A percentile compares a stretch with the other conserved stretches of the same genome.
These are phyloP conservation scores for Anthrax anthrax DNA, from an alignment of 2,888 invertebrate species.

Conservation along the genomic window DNA sequence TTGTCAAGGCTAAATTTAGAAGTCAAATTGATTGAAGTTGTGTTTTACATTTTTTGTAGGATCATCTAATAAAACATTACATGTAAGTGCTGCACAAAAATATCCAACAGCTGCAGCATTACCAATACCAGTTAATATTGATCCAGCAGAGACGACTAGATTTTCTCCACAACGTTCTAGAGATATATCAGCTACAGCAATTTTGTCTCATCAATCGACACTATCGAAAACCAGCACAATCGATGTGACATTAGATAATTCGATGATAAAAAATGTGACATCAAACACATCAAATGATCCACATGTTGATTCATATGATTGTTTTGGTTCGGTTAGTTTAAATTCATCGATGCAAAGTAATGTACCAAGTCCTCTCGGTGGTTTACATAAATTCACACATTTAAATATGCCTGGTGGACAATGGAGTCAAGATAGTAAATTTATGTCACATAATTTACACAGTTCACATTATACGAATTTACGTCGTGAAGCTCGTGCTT, in stretches of 20 bases:
- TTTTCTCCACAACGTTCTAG: constrained; percentile 50
- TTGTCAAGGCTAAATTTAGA: too few relatives aligned
- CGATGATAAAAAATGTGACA: constrained; percentile 15
- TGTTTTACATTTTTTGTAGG: background rate
- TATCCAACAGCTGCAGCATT: constrained; percentile 41
- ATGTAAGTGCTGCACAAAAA: constrained; percentile 25
- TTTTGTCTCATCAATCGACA: constrained; percentile 36
- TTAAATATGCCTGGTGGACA: constrained; percentile 64
- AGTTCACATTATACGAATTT: constrained; percentile 47
- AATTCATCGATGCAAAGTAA: constrained; percentile 61
- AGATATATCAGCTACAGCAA: constrained; percentile 47
- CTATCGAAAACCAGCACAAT: constrained; percentile 10
- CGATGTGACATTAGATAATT: constrained; percentile 24
- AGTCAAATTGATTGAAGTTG: too few relatives aligned
- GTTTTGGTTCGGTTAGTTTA: constrained; percentile 48
- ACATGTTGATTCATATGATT: constrained; percentile 53
- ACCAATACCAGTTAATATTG: constrained; percentile 48
- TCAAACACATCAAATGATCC: constrained; percentile 38
- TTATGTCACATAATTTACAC: constrained; percentile 52
- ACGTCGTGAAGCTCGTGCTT: constrained; percentile 29
- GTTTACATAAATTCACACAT: constrained; percentile 42
- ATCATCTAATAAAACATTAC: background rate
- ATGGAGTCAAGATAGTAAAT: constrained; percentile 53
- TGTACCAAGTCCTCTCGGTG: constrained; percentile 54
- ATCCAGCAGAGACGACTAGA: constrained; percentile 46